Percentiles rank a stretch among this genome's conserved stretches.
Evolutionary conservation across 2,888 invertebrate genomes (phyloP).

Genomic region (Phyllotreta striolata): DNA sequence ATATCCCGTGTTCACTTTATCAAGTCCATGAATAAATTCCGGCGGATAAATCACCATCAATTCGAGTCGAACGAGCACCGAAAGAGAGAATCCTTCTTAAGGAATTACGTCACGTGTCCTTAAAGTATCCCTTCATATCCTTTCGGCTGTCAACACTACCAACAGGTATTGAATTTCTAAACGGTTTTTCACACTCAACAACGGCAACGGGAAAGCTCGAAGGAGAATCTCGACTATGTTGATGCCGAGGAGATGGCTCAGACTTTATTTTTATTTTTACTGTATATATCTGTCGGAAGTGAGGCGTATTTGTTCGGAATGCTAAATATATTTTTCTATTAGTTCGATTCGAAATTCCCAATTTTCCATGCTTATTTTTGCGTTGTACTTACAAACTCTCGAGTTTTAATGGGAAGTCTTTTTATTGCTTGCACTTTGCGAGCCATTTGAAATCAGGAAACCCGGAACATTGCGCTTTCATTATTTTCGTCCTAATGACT

Average conservation of each 20-base stretch:
- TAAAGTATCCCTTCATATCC: slow-evolving; percentile 31
- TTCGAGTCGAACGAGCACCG: slow-evolving; percentile 28
- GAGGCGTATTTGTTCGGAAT: not conserved
- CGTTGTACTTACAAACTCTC: too few species aligned
- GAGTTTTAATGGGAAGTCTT: too few species aligned
- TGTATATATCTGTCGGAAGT: not conserved
- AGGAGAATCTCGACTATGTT: not conserved
- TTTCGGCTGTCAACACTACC: slow-evolving; percentile 28
- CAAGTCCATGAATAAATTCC: slow-evolving; percentile 28
- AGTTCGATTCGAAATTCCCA: too few species aligned
- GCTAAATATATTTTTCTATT: too few species aligned
- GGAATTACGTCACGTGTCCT: slow-evolving; percentile 29
- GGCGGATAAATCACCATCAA: slow-evolving; percentile 29
- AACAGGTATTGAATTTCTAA: slow-evolving; percentile 32
- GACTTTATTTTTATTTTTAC: not conserved
- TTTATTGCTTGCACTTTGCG: too few species aligned
- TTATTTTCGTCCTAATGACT: too few species aligned
- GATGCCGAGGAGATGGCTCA: not conserved
- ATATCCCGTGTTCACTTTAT: slow-evolving; percentile 21
- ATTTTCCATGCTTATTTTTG: too few species aligned
- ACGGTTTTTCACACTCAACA: slow-evolving; percentile 17
- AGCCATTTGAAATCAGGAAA: too few species aligned
- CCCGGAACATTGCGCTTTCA: too few species aligned
- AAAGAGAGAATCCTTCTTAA: slow-evolving; percentile 24
- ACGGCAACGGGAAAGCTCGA: not conserved